Evolutionary conservation across 2,113 vertebrate genomes (phyloP).

Genomic region (Monarcha castaneiventris): DNA sequence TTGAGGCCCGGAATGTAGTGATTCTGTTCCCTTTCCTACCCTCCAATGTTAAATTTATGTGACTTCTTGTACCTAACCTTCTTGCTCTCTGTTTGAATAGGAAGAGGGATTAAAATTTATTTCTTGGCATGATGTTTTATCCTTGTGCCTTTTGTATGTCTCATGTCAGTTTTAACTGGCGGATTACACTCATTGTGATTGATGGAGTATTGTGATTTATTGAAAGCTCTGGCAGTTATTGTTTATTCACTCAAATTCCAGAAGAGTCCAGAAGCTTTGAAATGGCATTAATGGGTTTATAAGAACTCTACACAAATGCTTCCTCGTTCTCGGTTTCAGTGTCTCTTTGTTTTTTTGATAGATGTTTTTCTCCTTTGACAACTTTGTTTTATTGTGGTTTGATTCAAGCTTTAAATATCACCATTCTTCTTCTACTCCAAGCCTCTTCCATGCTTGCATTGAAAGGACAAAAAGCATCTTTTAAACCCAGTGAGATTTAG

Average conservation of each 20-base stretch:
- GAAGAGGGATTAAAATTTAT: not conserved
- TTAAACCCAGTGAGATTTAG: not conserved
- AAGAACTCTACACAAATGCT: not conserved
- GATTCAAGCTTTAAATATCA: not conserved
- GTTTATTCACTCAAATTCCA: constrained; percentile 11
- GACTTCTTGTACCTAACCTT: constrained; percentile 13
- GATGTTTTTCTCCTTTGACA: not conserved
- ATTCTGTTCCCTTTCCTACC: not conserved
- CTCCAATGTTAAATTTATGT: not conserved
- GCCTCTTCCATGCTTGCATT: not conserved
- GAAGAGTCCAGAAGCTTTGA: not conserved
- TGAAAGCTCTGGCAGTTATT: not conserved
- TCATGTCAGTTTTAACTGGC: not conserved
- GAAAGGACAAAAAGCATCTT: not conserved
- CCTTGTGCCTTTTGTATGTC: not conserved
- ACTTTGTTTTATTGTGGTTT: not conserved
- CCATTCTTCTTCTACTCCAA: not conserved
- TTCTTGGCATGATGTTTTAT: not conserved
- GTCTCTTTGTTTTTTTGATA: not conserved
- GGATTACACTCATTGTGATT: rapidly evolving
- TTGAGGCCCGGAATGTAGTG: constrained; percentile 3
- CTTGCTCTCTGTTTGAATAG: not conserved
- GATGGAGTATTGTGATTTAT: not conserved
- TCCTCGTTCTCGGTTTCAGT: not conserved
- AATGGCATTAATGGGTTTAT: not conserved